Conservation (phyloP, 1,140 invertebrate species). For the Cryptotermes secundus region DNA sequence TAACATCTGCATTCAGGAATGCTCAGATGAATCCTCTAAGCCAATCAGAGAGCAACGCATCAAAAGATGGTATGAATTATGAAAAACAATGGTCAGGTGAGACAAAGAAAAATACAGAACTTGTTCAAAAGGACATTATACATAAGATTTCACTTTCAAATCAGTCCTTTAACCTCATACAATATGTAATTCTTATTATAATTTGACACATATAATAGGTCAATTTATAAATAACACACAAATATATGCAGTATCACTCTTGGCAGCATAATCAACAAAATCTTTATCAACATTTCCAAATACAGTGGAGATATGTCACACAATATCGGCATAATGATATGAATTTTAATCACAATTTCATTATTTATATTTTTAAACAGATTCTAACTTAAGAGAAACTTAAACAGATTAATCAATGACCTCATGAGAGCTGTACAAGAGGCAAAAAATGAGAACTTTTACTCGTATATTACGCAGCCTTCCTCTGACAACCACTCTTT, state of each 20-base stretch:
- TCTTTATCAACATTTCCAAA: neutral
- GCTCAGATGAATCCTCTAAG: too few species aligned
- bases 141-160: neutral
- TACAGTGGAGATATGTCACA: neutral
- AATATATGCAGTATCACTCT: neutral
- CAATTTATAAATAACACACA: conserved; percentile 30
- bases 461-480: too few species aligned
- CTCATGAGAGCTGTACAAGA: too few species aligned
- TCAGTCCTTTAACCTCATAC: conserved; percentile 25
- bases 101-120: too few species aligned
- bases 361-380: neutral
- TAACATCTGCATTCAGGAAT: too few species aligned
- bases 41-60: too few species aligned
- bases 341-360: neutral
- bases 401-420: too few species aligned
- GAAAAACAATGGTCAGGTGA: too few species aligned
- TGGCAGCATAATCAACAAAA: neutral
- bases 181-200: conserved; percentile 32
- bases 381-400: too few species aligned
- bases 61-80: too few species aligned
- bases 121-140: neutral
- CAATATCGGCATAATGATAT: neutral
- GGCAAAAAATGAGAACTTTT: too few species aligned
- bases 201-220: conserved; percentile 27
- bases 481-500: too few species aligned